Base-by-base conservation (phyloP, 2,888 invertebrate species). In the Halocaridina rubra region DNA sequence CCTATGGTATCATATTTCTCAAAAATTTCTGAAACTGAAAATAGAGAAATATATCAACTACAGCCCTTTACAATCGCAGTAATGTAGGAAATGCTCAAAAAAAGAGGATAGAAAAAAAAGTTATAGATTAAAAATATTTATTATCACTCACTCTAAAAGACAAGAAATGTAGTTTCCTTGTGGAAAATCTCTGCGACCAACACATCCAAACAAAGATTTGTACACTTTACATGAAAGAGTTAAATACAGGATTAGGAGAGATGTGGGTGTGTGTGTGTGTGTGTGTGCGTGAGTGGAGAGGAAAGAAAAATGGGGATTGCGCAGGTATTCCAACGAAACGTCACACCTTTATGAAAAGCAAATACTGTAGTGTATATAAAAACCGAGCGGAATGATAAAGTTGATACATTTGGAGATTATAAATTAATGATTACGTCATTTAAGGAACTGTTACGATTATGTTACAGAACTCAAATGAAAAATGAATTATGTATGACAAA, bases 191-290 rank as follows among this genome's bases (percentile, higher is more conserved):
- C 78, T 46, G 59, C 77, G 71, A 82, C 82, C 78, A 61, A 72
- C 82, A 84, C 82, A 84, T 78, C 78, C 82, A 82, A 82, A 82
- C 82, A 84, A 78, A 84, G 84, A 84, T 84, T 84, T 84, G 84
- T 84, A 84, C 84, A 84, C 84, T 84, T 84, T 84, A 80, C 84
- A 84, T 46, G 72, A 39, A n/a, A 71, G 78, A 72, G 72, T 61
- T 61, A 71, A 74, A 84, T 71, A 72, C 61, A 46, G 53, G 53
- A 74, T 29, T n/a, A 53, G 59, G 75, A 69, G 53, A 80, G 69
- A 69, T 69, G 46, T 80, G 27, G 53, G 39, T 67, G 71, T 61
- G 61, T 61, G 64, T 61, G 64, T 61, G 64, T 61, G 64, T 61
- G 64, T 61, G 64, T 61, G 64, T 61, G 64, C 24, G 64, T 61